Base-by-base conservation (phyloP, 2,797 vertebrate genomes). In the Sebastes trivittatus region DNA sequence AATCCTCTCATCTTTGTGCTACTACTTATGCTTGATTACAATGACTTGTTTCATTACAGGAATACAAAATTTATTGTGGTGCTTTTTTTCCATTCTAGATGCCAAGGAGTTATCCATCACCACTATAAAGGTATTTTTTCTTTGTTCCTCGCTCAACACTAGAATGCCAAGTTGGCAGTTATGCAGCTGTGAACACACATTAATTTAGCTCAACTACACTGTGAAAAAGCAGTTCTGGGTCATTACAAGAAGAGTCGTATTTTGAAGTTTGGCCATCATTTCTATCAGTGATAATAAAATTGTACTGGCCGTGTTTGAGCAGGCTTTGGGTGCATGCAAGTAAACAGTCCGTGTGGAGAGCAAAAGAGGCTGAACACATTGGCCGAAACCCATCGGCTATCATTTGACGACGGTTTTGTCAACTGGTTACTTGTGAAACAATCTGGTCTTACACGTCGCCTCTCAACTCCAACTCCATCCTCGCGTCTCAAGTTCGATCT, bases 41-140 rank as follows among this genome's bases (percentile, higher is more conserved):
- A 61, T 67, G 34, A 83, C 72, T 77, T 69, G 23, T 60, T 80
- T 81, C 49, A 42, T 67, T 46, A 46, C 27, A 67, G 66, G 56
- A 62, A 32, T 72, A 11, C n/a, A 61, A 27, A 70, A 82, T 87
- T 78, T 30, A 89, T 29, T 62, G 29, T 77, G 46, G 5, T 67
- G 8, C 20, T 88, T 49, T 22, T 49, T 67, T 69, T 59, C 65
- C 30, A 3, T 82, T 92, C 61, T 66, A 92, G 94, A 88, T 88
- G 85, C 87, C 83, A 91, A 85, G 71, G 89, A 90, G 63, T 81
- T 94, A 80, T 88, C 89, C 75, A 88, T 95, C 91, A 94, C 94
- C 62, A 93, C 94, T 11, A 94, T 94, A 86, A 88, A 92, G 94
- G 94, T 94, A 93, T 68, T 81, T 34, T 60, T 23, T 72, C 70